These are phyloP conservation scores for Tanytarsus gracilentus DNA, from an alignment of 2,888 invertebrate species.

Conservation along the genomic window DNA sequence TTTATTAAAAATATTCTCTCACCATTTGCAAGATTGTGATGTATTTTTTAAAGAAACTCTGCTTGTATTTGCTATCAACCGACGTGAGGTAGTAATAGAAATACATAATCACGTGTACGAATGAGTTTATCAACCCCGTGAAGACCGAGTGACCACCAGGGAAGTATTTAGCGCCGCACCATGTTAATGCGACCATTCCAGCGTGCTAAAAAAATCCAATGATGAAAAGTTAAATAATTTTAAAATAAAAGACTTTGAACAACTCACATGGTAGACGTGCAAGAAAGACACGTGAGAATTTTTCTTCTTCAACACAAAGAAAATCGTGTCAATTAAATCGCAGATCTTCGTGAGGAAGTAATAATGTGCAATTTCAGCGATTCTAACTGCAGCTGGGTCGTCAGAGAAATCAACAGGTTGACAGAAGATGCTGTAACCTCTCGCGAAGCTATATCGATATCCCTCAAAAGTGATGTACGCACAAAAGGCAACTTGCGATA, in stretches of 20 bases:
- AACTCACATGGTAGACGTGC: conserved; percentile 61
- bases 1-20: conserved; percentile 35
- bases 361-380: conserved; percentile 47
- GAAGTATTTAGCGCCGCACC: conserved; percentile 44
- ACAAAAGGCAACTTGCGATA: conserved; percentile 55
- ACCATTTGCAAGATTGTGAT: conserved; percentile 77
- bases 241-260: background rate
- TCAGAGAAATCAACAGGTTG: conserved; percentile 51
- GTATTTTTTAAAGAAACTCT: conserved; percentile 70
- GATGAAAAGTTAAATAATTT: conserved; percentile 48
- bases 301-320: conserved; percentile 75
- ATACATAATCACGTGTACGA: conserved; percentile 77
- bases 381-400: conserved; percentile 42
- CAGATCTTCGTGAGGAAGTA: conserved; percentile 36
- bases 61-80: conserved; percentile 56
- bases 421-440: conserved; percentile 47
- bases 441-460: conserved; percentile 44
- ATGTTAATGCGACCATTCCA: conserved; percentile 63
- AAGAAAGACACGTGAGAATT: conserved; percentile 72
- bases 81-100: conserved; percentile 70
- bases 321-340: conserved; percentile 43
- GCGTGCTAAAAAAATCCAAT: too few relatives aligned
- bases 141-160: conserved; percentile 58
- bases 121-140: conserved; percentile 58
- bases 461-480: conserved; percentile 42